These are phyloP conservation scores for Thamnophis sirtalis DNA, from an alignment of 2,113 vertebrate species.

Conservation along the genomic window DNA sequence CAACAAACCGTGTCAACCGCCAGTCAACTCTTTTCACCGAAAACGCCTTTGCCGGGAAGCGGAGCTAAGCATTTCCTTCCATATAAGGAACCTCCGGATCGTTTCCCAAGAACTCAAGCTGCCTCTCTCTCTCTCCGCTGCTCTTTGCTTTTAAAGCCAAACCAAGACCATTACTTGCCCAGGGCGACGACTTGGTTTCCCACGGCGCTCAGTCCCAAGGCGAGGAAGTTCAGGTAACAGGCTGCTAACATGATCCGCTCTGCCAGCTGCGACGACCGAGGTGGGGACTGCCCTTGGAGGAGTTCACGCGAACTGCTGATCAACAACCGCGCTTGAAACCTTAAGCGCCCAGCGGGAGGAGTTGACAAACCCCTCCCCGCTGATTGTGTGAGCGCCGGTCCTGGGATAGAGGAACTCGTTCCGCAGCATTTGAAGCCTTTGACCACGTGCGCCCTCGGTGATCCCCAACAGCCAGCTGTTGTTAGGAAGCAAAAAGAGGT, in stretches of 20 bases:
- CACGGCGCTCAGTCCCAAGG: slow-evolving; percentile 40
- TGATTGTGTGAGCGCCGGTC: slow-evolving; percentile 47
- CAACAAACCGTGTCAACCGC: not conserved
- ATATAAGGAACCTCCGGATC: not conserved
- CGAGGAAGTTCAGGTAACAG: slow-evolving; percentile 32
- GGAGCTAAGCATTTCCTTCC: not conserved
- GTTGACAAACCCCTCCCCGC: slow-evolving; percentile 23
- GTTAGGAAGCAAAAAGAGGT: not conserved
- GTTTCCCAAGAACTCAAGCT: not conserved
- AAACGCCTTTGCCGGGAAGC: not conserved
- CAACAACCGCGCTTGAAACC: not conserved
- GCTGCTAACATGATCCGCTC: slow-evolving; percentile 46
- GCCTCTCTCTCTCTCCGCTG: not conserved
- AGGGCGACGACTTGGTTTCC: slow-evolving; percentile 32
- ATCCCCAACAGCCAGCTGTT: too few species aligned
- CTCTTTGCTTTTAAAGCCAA: not conserved
- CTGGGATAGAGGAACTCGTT: not conserved
- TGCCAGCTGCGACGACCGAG: not conserved
- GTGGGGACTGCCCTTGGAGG: not conserved
- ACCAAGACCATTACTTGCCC: slow-evolving; percentile 48
- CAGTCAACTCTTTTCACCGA: not conserved
- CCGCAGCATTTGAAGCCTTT: not conserved
- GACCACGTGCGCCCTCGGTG: not conserved
- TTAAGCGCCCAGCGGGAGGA: slow-evolving; percentile 25
- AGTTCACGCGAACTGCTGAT: slow-evolving; percentile 6